A percentile compares a stretch with the other conserved stretches of the same genome.
Evolutionary conservation across 2,113 vertebrate species (phyloP).

Genomic region (Sturnus vulgaris): DNA sequence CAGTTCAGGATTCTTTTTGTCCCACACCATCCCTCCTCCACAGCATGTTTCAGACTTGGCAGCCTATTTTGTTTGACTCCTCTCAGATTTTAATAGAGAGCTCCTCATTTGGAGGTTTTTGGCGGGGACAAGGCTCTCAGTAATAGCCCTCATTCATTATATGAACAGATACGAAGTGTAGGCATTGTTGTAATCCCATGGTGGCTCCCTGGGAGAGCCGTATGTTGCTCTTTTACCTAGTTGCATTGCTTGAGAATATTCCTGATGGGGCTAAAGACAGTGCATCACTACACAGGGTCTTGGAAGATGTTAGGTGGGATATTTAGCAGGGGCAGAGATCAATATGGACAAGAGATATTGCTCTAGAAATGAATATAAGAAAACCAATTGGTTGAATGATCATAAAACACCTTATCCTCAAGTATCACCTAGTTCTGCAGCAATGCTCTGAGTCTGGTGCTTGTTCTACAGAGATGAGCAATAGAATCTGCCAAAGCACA

Average conservation of each 20-base stretch:
- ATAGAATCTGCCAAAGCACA: background rate
- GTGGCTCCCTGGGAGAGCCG: background rate
- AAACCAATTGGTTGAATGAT: background rate
- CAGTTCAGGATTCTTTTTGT: background rate
- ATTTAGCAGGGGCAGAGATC: background rate
- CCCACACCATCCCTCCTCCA: background rate
- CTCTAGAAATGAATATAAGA: background rate
- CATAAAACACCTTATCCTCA: background rate
- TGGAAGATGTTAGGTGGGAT: background rate
- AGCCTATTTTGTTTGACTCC: background rate
- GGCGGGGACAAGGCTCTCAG: background rate
- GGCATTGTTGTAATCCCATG: background rate
- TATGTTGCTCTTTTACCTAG: background rate
- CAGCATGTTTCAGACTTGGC: background rate
- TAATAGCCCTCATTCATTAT: background rate
- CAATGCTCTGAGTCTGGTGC: rapidly evolving
- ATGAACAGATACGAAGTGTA: background rate
- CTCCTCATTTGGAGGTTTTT: background rate
- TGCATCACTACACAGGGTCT: background rate
- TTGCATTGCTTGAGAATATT: background rate
- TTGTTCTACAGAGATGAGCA: background rate
- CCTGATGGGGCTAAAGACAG: background rate
- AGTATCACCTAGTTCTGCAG: background rate
- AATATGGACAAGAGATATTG: background rate
- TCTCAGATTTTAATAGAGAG: background rate